Base-by-base conservation (phyloP, 2,888 invertebrate species). In the Phrixothrix hirtus region DNA sequence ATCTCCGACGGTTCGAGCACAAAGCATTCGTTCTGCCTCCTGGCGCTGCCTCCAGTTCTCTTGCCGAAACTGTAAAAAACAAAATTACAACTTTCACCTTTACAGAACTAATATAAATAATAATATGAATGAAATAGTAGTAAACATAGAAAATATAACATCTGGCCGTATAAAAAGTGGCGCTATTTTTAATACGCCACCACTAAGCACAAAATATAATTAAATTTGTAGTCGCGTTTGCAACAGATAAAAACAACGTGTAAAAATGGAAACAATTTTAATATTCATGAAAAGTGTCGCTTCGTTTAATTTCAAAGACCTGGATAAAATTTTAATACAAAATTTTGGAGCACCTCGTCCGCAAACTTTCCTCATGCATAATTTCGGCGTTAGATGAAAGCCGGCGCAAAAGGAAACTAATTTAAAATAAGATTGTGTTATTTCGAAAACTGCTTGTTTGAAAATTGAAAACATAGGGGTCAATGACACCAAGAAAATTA, bases 1-100 rank as follows among this genome's bases (percentile, higher is more conserved):
- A 92, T 89, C 80, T 91, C 91, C 67, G 90, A 89, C 55, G 89
- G 85, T 75, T 92, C 91, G 73, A 91, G 81, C 57, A 90, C 87
- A 75, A 92, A 84, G 75, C 92, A 92, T 76, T 91, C 90, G 77
- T 89, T 89, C 63, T 85, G 85, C 65, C 91, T 79, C 60, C 89
- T 80, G 62, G 86, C 84, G 74, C 87, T 87, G 72, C 87, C 87
- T 57, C 86, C 85, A 65, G 85, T 86, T 68, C 89, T 80, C 77
- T 89, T 89, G 64, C 90, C 91, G 78, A 91, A 90, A 80, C 91
- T 91, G 81, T 46, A 86, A 83, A 63, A 74, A 25, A 55, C 45
- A 45, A 49, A 15, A 34, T 11, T 1, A 14, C 4, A 15, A 30
- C 1, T 9, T 21, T 21, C 21, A 7, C n/a, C n/a, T n/a, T n/a